These are phyloP conservation scores for Pteromalus puparum DNA, from an alignment of 1,140 invertebrate genomes.

Conservation along the genomic window DNA sequence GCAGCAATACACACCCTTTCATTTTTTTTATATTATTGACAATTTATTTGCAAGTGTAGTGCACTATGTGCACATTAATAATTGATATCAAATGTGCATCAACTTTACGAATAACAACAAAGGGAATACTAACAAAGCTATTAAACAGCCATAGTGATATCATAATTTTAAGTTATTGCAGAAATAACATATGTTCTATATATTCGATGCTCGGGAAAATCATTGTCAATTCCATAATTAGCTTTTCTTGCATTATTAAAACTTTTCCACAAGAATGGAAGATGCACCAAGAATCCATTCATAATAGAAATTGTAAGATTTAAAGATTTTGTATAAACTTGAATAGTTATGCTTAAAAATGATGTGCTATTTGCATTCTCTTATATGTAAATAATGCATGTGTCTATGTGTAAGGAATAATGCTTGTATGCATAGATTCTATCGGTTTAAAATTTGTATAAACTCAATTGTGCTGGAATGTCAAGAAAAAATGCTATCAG, in stretches of 20 bases:
- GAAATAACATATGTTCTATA: slow-evolving; percentile 17
- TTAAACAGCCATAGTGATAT: slow-evolving; percentile 7
- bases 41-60: slow-evolving; percentile 34
- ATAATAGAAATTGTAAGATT: not conserved
- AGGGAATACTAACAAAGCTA: slow-evolving; percentile 27
- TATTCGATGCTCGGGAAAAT: slow-evolving; percentile 31
- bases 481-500: not conserved
- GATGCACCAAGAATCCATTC: not conserved
- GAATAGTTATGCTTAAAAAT: no score
- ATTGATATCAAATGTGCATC: slow-evolving; percentile 38
- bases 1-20: slow-evolving; percentile 11
- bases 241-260: not conserved
- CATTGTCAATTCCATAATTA: slow-evolving; percentile 32
- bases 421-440: not conserved
- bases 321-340: not conserved
- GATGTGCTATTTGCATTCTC: not conserved
- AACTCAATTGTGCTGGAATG: not conserved
- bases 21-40: slow-evolving; percentile 27
- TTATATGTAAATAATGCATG: no score
- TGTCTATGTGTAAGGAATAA: not conserved
- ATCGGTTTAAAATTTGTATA: not conserved
- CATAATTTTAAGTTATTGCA: slow-evolving; percentile 35
- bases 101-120: slow-evolving; percentile 20
- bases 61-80: slow-evolving; percentile 36
- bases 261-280: not conserved